Percentiles rank a stretch among this genome's conserved stretches.
phyloP scores from a whole-genome alignment of 2,113 vertebrate species.

The Colinus virginianus region DNA sequence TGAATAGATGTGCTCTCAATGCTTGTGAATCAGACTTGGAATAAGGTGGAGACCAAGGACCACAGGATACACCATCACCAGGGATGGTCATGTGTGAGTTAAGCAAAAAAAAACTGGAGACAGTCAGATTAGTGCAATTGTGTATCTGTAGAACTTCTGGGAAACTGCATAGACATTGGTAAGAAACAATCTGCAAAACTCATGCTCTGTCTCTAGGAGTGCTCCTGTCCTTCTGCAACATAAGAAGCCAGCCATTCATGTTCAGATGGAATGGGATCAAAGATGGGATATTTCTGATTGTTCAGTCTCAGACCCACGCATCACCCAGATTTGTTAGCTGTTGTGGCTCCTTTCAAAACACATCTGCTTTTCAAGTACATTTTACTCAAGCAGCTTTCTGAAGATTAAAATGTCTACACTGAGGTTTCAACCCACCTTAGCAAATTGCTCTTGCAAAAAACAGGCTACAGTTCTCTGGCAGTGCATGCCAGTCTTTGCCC shows the following conservation, averaged over 20 bases:
- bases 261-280: neutral
- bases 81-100: neutral
- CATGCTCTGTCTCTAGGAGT: neutral
- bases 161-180: neutral
- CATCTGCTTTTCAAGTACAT: neutral
- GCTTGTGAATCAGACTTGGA: neutral
- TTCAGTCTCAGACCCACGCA: neutral
- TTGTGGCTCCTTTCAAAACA: neutral
- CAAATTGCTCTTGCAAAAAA: neutral
- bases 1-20: neutral
- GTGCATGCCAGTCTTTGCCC: neutral
- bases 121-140: neutral
- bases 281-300: neutral
- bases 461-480: neutral
- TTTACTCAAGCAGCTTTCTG: constrained; percentile 4
- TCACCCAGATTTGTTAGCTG: neutral
- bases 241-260: neutral
- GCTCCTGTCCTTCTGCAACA: neutral
- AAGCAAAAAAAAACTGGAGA: neutral
- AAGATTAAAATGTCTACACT: neutral
- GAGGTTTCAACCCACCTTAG: neutral
- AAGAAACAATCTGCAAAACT: neutral
- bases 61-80: neutral
- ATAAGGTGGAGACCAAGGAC: neutral
- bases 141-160: neutral